phyloP scores from a whole-genome alignment of 2,797 vertebrate species.

The Molossus alvarezi region DNA sequence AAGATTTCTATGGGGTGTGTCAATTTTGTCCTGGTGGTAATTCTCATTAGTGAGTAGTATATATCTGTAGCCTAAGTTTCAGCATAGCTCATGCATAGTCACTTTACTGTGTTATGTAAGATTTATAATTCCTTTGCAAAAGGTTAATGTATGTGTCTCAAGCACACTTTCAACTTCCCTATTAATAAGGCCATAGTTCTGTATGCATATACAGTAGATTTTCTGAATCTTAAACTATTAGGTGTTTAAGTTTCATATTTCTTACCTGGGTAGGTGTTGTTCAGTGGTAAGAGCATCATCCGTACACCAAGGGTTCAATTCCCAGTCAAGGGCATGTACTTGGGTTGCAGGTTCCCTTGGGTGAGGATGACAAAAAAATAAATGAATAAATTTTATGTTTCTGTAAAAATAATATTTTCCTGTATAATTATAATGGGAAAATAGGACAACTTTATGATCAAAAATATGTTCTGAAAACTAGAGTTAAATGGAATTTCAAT shows the following conservation, averaged over 20 bases:
- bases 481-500: background rate
- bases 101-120: slow-evolving; percentile 35
- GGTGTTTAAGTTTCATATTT: slow-evolving; percentile 23
- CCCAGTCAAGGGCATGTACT: background rate
- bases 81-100: background rate
- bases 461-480: slow-evolving; percentile 21
- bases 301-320: background rate
- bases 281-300: background rate
- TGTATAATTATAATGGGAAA: background rate
- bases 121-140: slow-evolving; percentile 51
- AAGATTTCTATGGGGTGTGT: slow-evolving; percentile 68
- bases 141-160: slow-evolving; percentile 7
- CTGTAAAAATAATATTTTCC: slow-evolving; percentile 29
- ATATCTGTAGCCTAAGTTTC: slow-evolving; percentile 11
- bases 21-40: slow-evolving; percentile 43
- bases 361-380: background rate
- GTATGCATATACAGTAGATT: background rate
- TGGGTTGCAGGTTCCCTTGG: background rate
- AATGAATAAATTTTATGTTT: background rate
- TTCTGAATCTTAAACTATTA: slow-evolving; percentile 33
- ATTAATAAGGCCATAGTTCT: slow-evolving; percentile 30
- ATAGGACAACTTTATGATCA: background rate
- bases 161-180: slow-evolving; percentile 37
- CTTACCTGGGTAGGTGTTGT: background rate
- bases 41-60: slow-evolving; percentile 34